A percentile compares a stretch with the other conserved stretches of the same genome.
Conservation (phyloP, 2,113 vertebrate species). For the Dunckerocampus dactyliophorus region DNA sequence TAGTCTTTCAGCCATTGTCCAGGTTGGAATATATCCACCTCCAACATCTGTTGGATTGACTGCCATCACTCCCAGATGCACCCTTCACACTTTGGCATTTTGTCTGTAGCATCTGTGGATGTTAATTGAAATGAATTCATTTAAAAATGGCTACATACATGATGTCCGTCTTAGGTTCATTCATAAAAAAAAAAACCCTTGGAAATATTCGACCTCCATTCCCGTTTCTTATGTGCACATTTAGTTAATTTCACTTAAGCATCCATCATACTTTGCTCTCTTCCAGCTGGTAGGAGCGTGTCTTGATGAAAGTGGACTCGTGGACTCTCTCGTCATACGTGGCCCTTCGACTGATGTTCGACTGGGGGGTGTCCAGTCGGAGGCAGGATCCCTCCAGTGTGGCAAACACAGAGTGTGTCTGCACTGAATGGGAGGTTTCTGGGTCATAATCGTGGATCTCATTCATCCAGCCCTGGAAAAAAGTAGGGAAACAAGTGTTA, state of each 20-base stretch:
- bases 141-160: not conserved
- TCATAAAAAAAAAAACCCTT: not conserved
- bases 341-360: slow-evolving; percentile 75
- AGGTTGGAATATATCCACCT: not conserved
- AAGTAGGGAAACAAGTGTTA: not conserved
- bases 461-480: slow-evolving; percentile 86
- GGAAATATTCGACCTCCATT: too few species aligned
- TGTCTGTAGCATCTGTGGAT: not conserved
- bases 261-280: slow-evolving; percentile 73
- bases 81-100: not conserved
- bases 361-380: slow-evolving; percentile 77
- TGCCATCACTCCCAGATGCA: not conserved
- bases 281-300: slow-evolving; percentile 71
- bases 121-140: not conserved
- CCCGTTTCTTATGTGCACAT: not conserved
- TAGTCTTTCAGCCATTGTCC: not conserved
- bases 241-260: too few species aligned
- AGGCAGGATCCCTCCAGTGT: slow-evolving; percentile 76
- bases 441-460: slow-evolving; percentile 78
- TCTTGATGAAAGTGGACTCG: slow-evolving; percentile 68
- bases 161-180: too few species aligned
- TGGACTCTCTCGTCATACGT: slow-evolving; percentile 71
- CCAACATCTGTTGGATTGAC: not conserved
- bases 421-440: slow-evolving; percentile 75
- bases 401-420: slow-evolving; percentile 79